phyloP scores from a whole-genome alignment of 2,797 vertebrate genomes.

The Taeniopygia guttata region DNA sequence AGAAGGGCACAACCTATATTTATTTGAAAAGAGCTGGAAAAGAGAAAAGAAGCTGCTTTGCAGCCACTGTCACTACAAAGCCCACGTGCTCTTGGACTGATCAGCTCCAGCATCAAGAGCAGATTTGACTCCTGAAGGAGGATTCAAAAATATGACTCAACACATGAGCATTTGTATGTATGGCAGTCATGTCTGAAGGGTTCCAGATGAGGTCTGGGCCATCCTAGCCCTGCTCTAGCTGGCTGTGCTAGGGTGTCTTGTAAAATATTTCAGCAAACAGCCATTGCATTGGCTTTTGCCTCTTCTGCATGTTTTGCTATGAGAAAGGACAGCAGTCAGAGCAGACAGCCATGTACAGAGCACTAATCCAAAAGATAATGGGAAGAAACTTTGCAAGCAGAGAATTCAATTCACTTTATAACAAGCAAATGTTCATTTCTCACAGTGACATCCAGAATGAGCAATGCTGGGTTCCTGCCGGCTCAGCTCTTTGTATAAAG shows the following conservation, averaged over 20 bases:
- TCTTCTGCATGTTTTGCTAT: background rate
- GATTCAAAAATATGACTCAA: background rate
- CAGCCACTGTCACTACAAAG: background rate
- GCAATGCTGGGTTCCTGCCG: background rate
- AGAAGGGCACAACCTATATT: fast-evolving
- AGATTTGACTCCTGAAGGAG: background rate
- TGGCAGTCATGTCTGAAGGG: background rate
- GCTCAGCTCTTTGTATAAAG: background rate
- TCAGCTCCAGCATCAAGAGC: background rate
- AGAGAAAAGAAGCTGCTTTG: background rate
- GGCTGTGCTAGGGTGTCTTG: background rate
- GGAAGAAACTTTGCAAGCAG: background rate
- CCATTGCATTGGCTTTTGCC: background rate
- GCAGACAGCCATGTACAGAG: background rate
- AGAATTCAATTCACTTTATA: conserved; percentile 7
- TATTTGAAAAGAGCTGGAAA: background rate
- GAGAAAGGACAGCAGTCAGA: background rate
- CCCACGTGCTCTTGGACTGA: background rate
- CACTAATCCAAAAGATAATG: conserved; percentile 1
- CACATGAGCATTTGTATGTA: background rate
- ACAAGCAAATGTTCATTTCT: background rate
- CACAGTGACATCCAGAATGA: background rate
- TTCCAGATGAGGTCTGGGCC: background rate
- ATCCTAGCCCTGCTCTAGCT: background rate
- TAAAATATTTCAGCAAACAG: background rate